phyloP scores from a whole-genome alignment of 2,888 invertebrate species.

The Ophion ventricosus region DNA sequence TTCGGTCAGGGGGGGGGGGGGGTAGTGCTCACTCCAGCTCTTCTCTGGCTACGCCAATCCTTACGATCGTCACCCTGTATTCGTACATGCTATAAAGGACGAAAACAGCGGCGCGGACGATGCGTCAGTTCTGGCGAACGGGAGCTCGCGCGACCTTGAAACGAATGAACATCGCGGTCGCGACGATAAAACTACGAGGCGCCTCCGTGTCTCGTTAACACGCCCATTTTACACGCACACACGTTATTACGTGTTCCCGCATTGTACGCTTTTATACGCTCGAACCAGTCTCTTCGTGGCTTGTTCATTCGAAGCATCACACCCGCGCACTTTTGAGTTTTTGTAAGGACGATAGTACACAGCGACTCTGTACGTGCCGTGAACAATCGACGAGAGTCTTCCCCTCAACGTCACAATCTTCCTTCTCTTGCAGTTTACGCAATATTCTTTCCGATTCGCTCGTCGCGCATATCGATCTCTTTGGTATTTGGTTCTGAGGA shows the following conservation, averaged over 20 bases:
- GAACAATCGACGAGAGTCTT: neutral
- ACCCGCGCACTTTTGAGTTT: constrained; percentile 19
- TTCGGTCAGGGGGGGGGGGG: too few species aligned
- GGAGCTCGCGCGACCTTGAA: constrained; percentile 19
- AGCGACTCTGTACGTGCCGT: neutral
- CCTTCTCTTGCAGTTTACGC: neutral
- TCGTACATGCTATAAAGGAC: too few species aligned
- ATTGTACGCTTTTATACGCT: constrained; percentile 3
- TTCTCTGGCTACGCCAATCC: too few species aligned
- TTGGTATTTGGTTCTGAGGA: too few species aligned
- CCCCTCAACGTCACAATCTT: neutral
- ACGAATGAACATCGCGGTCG: neutral
- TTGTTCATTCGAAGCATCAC: constrained; percentile 13
- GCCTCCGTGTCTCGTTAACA: constrained; percentile 15
- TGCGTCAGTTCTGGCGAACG: neutral
- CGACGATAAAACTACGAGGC: constrained; percentile 13
- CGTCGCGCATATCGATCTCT: too few species aligned
- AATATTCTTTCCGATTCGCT: too few species aligned
- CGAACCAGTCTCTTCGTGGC: too few species aligned
- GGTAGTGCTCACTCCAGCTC: too few species aligned
- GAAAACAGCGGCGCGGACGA: too few species aligned
- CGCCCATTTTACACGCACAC: neutral
- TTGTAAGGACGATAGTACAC: neutral
- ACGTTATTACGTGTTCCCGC: neutral
- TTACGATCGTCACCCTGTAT: too few species aligned